Conservation (phyloP, 2,797 vertebrate species). For the Spatula clypeata region DNA sequence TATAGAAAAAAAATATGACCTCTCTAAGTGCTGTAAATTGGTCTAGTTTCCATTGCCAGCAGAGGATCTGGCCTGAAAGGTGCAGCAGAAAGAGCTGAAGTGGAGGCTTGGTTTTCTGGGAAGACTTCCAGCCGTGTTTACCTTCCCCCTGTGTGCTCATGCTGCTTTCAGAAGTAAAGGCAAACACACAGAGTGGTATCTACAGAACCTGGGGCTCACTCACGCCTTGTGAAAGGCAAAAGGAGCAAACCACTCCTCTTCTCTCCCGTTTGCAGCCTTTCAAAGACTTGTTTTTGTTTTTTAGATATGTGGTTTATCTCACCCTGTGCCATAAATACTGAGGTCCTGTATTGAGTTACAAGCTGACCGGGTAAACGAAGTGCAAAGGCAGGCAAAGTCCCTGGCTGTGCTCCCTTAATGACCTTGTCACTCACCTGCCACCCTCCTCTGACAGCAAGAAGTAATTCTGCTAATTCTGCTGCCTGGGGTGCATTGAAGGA, state of each 20-base stretch:
- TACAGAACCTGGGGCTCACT: background rate
- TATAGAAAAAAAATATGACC: background rate
- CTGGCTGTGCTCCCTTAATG: slow-evolving; percentile 43
- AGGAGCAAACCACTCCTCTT: background rate
- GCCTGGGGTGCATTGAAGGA: slow-evolving; percentile 4
- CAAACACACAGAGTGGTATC: background rate
- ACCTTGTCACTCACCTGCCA: slow-evolving; percentile 63
- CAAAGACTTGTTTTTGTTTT: slow-evolving; percentile 15
- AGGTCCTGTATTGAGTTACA: slow-evolving; percentile 25
- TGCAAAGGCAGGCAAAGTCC: slow-evolving; percentile 2
- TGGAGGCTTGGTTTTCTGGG: background rate
- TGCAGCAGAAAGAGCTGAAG: background rate
- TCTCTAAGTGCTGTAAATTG: background rate
- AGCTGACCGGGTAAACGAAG: background rate
- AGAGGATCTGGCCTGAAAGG: background rate
- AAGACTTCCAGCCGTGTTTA: background rate
- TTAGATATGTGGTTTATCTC: background rate
- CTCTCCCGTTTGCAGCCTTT: background rate
- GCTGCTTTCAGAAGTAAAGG: slow-evolving; percentile 17
- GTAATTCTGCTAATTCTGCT: slow-evolving; percentile 67
- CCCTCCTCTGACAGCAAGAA: slow-evolving; percentile 15
- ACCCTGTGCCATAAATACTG: slow-evolving; percentile 38
- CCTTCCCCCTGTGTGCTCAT: background rate
- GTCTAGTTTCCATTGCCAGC: background rate
- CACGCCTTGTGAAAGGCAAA: background rate